phyloP scores from a whole-genome alignment of 2,113 vertebrate genomes.

The Terrapene triunguis region DNA sequence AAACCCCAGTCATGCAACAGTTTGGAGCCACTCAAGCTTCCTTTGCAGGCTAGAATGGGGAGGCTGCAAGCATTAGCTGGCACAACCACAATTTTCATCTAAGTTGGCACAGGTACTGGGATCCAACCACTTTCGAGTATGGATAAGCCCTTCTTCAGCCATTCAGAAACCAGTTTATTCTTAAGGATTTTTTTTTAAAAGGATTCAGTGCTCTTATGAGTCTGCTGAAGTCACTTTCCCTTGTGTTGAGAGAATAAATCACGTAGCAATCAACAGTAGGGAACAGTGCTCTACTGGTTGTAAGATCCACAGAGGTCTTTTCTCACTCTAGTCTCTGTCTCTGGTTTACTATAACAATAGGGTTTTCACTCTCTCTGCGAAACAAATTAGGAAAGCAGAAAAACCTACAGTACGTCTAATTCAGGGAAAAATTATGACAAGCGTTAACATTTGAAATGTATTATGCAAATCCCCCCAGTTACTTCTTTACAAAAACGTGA shows the following conservation, averaged over 20 bases:
- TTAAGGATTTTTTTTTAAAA: background rate
- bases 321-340: background rate
- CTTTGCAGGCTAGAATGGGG: background rate
- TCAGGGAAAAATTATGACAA: background rate
- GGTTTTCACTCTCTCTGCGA: background rate
- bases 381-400: background rate
- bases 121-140: background rate
- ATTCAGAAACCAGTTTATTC: background rate
- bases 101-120: background rate
- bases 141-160: background rate
- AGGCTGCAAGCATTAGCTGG: background rate
- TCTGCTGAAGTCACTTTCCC: background rate
- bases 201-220: background rate
- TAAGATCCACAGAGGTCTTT: background rate
- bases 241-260: background rate
- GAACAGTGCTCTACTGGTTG: background rate
- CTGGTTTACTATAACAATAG: background rate
- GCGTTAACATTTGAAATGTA: background rate
- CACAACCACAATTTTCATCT: background rate
- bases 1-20: rapidly evolving
- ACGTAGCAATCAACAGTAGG: background rate
- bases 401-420: background rate
- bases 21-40: background rate
- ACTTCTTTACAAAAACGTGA: background rate
- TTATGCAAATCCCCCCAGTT: background rate